Conservation (phyloP, 1,140 invertebrate genomes). For the Lordiphosa mommai region DNA sequence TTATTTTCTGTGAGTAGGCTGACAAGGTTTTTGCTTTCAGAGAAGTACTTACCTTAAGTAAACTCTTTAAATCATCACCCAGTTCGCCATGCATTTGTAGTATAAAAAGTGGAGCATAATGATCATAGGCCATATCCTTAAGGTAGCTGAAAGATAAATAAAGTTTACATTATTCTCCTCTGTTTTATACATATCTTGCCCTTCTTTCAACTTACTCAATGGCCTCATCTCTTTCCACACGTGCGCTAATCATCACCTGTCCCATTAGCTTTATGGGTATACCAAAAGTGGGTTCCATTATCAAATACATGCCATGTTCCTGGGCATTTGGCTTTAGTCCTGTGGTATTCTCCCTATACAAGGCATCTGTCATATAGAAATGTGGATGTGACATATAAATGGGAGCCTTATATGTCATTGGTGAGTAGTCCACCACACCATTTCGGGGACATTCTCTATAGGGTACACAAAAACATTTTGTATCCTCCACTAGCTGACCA, state of each 20-base stretch:
- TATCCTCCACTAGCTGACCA: conserved; percentile 80
- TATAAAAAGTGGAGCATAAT: conserved; percentile 52
- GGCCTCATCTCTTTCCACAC: conserved; percentile 81
- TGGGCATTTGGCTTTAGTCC: conserved; percentile 86
- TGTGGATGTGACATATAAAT: conserved; percentile 92
- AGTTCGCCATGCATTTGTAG: conserved; percentile 37
- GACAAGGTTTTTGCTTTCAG: too few species aligned
- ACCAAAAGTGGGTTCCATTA: conserved; percentile 86
- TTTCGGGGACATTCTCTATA: conserved; percentile 74
- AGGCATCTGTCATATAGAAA: conserved; percentile 88
- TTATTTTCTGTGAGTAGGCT: too few species aligned
- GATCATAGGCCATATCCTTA: conserved; percentile 49
- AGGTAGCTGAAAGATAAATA: conserved; percentile 14
- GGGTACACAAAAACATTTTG: conserved; percentile 58
- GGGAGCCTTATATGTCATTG: conserved; percentile 87
- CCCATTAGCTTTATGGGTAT: conserved; percentile 85
- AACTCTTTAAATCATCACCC: conserved; percentile 21
- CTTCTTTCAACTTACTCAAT: conserved; percentile 80
- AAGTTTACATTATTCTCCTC: not conserved
- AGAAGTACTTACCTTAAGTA: conserved; percentile 36
- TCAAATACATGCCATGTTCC: conserved; percentile 85
- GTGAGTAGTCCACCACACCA: conserved; percentile 84
- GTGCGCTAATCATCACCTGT: conserved; percentile 86
- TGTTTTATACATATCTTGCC: not conserved
- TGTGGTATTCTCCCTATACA: conserved; percentile 82